Base-by-base conservation (phyloP, 2,113 vertebrate genomes). In the Takifugu flavidus region DNA sequence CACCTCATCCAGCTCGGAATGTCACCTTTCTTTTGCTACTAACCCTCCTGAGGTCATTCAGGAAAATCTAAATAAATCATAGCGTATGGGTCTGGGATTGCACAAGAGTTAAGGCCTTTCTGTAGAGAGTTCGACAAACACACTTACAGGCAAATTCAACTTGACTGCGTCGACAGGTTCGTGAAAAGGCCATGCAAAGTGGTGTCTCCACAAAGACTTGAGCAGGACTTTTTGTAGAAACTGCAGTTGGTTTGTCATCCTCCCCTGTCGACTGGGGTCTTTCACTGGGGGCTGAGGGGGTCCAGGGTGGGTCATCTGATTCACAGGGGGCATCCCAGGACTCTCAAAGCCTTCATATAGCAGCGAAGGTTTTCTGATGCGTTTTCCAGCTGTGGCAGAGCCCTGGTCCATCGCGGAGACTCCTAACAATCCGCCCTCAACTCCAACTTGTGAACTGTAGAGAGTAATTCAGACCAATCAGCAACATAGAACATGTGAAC, bases 111-210 rank as follows among this genome's bases (percentile, higher is more conserved):
- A 11, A 0, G 34, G 34, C 34, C 34, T 3, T 39, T 11, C 20
- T 39, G 34, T 47, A 15, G 45, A 46, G 8, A 47, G 45, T 15
- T 14, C 3, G 45, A 11, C 25, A 2, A 2, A 3, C 0, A 56
- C 56, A 88, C 89, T 93, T 84, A 98, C 95, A 72, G 95, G 95
- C 51, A 98, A 80, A 51, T 74, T 92, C 82, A 97, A 87, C 78
- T 96, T 96, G 74, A 77, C 69, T 0, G 95, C 92, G 4, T 98
- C 95, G 13, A 98, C 95, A 0, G 95, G 95, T 57, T 96, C 94
- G 1, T 96, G 93, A 65, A 98, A 98, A 0, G 95, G 95, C 95
- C 95, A 98, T 0, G 95, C 95, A 7, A 97, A 98, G 82, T 97
- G 95, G 27, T 98, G 95, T 28, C 96, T 93, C 95, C 95, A 98